Percentiles rank a stretch among this genome's conserved stretches.
Evolutionary conservation across 2,797 vertebrate genomes (phyloP).

Genomic region (Pseudomugil gertrudae): DNA sequence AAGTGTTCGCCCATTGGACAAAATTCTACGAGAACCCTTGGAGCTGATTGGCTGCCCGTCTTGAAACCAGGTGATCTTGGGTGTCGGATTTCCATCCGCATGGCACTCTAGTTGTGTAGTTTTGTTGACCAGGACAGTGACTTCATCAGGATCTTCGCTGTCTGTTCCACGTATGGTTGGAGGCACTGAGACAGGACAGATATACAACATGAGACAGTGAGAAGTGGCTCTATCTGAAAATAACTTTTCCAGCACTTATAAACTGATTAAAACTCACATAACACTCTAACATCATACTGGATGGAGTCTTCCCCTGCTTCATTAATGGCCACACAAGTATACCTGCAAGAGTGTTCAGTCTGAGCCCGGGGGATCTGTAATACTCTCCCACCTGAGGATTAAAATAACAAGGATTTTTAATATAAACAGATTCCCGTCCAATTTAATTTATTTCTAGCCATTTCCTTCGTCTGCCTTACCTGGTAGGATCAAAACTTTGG

Average conservation of each 20-base stretch:
- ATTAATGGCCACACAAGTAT: constrained; percentile 91
- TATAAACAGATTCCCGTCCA: neutral
- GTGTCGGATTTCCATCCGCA: constrained; percentile 86
- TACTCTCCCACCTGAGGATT: constrained; percentile 87
- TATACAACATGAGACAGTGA: constrained; percentile 6
- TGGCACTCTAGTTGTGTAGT: constrained; percentile 85
- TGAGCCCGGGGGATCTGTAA: constrained; percentile 90
- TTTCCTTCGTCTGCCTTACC: constrained; percentile 74
- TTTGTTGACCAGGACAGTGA: constrained; percentile 86
- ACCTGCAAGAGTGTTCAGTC: constrained; percentile 88
- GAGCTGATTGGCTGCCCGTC: constrained; percentile 83
- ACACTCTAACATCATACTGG: constrained; percentile 88
- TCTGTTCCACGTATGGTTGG: constrained; percentile 85
- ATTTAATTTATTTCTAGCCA: neutral
- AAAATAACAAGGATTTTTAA: constrained; percentile 5
- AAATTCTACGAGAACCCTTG: constrained; percentile 72
- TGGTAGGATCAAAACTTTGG: constrained; percentile 90
- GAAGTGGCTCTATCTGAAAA: neutral
- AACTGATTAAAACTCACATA: constrained; percentile 83
- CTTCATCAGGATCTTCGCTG: constrained; percentile 85
- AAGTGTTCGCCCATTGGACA: constrained; percentile 87
- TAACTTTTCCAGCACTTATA: neutral
- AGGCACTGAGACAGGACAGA: constrained; percentile 81
- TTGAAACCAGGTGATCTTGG: constrained; percentile 90
- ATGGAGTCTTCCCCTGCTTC: constrained; percentile 97